Conservation (phyloP, 2,888 invertebrate genomes). For the Thera britannica region DNA sequence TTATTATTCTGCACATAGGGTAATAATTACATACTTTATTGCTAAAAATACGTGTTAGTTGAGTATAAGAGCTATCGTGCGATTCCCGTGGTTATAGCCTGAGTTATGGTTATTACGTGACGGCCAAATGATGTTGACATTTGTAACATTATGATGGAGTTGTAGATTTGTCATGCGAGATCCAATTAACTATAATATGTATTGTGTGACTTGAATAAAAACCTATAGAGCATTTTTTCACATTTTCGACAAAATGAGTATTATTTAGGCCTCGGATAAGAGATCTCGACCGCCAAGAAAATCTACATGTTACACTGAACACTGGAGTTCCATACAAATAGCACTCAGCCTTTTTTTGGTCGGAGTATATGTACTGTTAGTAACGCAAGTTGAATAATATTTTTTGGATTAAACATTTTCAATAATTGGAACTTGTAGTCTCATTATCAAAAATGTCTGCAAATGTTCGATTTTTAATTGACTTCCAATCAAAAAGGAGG, state of each 20-base stretch:
- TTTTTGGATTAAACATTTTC: too few relatives aligned
- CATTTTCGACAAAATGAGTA: background rate
- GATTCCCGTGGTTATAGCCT: slow-evolving; percentile 34
- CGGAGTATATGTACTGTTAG: too few relatives aligned
- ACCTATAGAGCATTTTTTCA: background rate
- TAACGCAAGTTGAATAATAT: too few relatives aligned
- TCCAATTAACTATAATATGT: slow-evolving; percentile 19
- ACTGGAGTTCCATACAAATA: too few relatives aligned
- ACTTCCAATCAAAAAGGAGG: too few relatives aligned
- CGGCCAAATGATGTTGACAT: slow-evolving; percentile 37
- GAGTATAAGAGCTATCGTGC: slow-evolving; percentile 27
- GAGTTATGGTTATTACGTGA: slow-evolving; percentile 43
- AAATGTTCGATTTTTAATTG: too few relatives aligned
- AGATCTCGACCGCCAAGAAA: background rate
- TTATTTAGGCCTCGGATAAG: background rate
- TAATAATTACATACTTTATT: too few relatives aligned
- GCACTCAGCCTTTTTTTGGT: too few relatives aligned
- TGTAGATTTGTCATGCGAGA: slow-evolving; percentile 17
- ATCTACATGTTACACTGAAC: background rate
- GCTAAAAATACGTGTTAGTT: too few relatives aligned
- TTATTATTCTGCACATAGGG: too few relatives aligned
- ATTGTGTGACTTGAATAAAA: slow-evolving; percentile 4
- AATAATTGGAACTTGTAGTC: too few relatives aligned
- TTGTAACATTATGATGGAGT: slow-evolving; percentile 23
- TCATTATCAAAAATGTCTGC: too few relatives aligned